Evolutionary conservation across 1,140 invertebrate species (phyloP).

Genomic region (Papilio polytes): DNA sequence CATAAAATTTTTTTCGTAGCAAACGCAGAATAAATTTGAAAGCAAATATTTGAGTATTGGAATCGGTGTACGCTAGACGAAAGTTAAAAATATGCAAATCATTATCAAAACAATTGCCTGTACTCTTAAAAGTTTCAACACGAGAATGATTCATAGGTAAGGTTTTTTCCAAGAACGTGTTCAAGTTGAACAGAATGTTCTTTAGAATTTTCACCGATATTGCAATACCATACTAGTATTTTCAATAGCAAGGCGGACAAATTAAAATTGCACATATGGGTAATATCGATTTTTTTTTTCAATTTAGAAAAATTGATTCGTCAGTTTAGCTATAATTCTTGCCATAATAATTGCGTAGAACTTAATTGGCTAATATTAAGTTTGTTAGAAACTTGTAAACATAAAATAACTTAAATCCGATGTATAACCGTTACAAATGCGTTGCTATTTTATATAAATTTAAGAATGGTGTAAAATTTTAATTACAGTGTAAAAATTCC

Average conservation of each 20-base stretch:
- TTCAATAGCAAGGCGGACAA: too few species aligned
- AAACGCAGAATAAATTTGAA: background rate
- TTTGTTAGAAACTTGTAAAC: background rate
- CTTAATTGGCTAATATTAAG: background rate
- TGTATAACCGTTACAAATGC: background rate
- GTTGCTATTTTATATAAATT: background rate
- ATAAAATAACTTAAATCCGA: background rate
- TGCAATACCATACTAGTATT: too few species aligned
- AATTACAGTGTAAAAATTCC: slow-evolving; percentile 21
- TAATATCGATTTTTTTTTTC: too few species aligned
- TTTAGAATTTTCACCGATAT: too few species aligned
- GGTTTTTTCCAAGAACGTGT: too few species aligned
- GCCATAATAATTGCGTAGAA: too few species aligned
- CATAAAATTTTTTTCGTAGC: background rate
- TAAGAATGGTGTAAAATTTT: slow-evolving; percentile 4
- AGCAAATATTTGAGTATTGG: background rate
- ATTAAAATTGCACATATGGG: too few species aligned
- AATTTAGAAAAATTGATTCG: too few species aligned
- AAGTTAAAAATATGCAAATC: slow-evolving; percentile 13
- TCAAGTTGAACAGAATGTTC: too few species aligned
- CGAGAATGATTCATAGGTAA: background rate
- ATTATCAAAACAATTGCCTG: slow-evolving; percentile 7
- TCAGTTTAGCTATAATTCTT: too few species aligned
- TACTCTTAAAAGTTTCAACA: background rate
- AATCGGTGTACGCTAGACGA: background rate